Evolutionary conservation across 2,113 vertebrate species (phyloP), one percentile per base, ranked within the genome.

Genomic region (Rhipidura dahli): DNA sequence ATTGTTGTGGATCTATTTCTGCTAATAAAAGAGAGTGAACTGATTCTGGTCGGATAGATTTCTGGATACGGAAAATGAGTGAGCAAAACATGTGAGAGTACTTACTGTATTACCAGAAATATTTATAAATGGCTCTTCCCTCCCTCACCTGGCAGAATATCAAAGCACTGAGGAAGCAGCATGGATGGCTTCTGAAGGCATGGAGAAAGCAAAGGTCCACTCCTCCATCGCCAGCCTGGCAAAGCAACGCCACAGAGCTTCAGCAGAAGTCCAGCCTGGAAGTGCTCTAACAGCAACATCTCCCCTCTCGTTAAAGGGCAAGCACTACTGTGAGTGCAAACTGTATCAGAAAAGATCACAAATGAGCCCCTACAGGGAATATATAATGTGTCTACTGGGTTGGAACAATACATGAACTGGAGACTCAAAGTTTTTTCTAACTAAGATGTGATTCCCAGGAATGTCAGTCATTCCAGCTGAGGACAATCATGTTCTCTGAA

Each of bases 71-170:
- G 96, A 96, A 94, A 96, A 87, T 93, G 91, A 94, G 93, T 35
- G 94, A 96, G 89, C 95, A 91, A 91, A 94, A 91, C 88, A 97
- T 93, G 93, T 89, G 81, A 95, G 88, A 96, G 93, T 97, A 95
- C 94, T 95, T 97, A 97, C 95, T 96, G 96, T 95, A 96, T 97
- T 96, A 97, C 96, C 94, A 97, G 95, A 97, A 97, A 96, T 96
- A 97, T 93, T 96, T 96, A 97, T 97, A 97, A 97, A 94, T 87
- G 88, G 82, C 87, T 95, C 93, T 95, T 94, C 86, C 91, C 92
- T 93, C 87, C 83, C 82, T 94, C 57, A 6, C 82, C 94, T 96
- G 96, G 95, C 93, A 97, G 61, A 95, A 78, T 94, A 94, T 95
- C 95, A 97, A 96, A 95, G 84, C 89, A 94, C 39, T 16, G 51